Percentiles rank a stretch among this genome's conserved stretches.
phyloP scores from a whole-genome alignment of 2,888 invertebrate species.

The Drosophila histrio region DNA sequence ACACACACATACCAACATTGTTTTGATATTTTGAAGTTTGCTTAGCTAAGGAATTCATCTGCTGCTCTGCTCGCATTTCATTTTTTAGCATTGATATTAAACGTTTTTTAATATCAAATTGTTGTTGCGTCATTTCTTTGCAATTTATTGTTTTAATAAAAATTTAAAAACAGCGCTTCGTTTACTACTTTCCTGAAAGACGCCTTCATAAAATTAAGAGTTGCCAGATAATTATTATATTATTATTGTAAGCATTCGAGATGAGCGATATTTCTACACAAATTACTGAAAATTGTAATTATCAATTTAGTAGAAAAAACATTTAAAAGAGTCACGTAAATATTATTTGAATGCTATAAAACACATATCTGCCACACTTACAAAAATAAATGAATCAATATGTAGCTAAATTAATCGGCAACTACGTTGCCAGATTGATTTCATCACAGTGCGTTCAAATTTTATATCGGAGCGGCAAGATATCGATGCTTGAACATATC shows the following conservation, averaged over 20 bases:
- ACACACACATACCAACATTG: constrained; percentile 30
- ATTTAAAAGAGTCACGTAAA: neutral
- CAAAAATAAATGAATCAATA: neutral
- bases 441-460: neutral
- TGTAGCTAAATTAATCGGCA: neutral
- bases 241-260: neutral
- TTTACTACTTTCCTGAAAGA: constrained; percentile 15
- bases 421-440: constrained; percentile 1
- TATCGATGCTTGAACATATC: constrained; percentile 1
- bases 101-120: constrained; percentile 33
- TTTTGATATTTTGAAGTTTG: constrained; percentile 22
- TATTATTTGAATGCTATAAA: neutral
- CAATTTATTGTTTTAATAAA: neutral
- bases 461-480: neutral
- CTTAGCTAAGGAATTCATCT: constrained; percentile 30
- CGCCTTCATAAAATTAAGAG: constrained; percentile 18
- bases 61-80: constrained; percentile 20
- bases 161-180: constrained; percentile 30
- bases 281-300: neutral
- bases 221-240: constrained; percentile 28
- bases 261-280: neutral
- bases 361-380: neutral
- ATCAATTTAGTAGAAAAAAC: neutral
- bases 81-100: constrained; percentile 33
- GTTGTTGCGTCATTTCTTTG: constrained; percentile 15